Conservation (phyloP, 2,113 vertebrate genomes). For the Chionis minor region DNA sequence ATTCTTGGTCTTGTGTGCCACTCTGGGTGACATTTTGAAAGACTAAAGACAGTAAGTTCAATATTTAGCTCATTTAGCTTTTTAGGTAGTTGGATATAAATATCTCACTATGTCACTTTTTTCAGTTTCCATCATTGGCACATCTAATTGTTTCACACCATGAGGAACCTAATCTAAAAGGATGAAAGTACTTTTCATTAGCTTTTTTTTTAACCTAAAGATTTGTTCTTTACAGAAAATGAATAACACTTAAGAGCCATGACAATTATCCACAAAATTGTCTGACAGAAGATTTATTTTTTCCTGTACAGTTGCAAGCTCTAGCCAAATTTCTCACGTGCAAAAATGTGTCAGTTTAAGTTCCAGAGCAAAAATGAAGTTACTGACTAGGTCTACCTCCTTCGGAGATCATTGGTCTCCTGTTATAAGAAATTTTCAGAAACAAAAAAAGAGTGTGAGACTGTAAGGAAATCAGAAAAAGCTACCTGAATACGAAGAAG, state of each 20-base stretch:
- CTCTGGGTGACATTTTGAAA: not conserved
- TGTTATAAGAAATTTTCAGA: not conserved
- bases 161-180: not conserved
- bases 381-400: not conserved
- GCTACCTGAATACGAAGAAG: not conserved
- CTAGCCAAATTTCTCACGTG: not conserved
- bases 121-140: not conserved
- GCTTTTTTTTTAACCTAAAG: not conserved
- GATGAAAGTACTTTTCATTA: not conserved
- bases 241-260: rapidly evolving
- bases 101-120: not conserved
- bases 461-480: not conserved
- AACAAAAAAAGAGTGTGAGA: not conserved
- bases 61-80: not conserved
- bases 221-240: not conserved
- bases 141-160: rapidly evolving
- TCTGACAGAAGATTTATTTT: not conserved
- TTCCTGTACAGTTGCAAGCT: not conserved
- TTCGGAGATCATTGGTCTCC: not conserved
- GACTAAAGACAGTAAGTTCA: not conserved
- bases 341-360: not conserved
- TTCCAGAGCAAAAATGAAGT: not conserved
- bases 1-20: not conserved
- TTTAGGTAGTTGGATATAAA: not conserved
- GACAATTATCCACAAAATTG: not conserved